These are phyloP conservation scores for Entomyzon cyanotis DNA, from an alignment of 2,113 vertebrate species.

Conservation along the genomic window DNA sequence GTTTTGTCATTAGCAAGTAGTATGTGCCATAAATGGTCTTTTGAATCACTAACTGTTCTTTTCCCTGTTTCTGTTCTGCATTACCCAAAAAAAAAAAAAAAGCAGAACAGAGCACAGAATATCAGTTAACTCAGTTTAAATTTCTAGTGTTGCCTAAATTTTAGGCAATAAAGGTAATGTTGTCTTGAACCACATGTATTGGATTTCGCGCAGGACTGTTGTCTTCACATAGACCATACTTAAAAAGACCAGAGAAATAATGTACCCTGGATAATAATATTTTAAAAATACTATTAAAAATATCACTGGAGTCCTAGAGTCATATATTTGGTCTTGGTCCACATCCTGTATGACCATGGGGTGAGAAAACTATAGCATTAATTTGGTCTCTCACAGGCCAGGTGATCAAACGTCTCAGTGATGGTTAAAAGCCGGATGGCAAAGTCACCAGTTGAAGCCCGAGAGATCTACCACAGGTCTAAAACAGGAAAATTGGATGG, in stretches of 20 bases:
- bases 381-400: background rate
- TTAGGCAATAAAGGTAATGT: background rate
- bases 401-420: background rate
- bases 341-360: background rate
- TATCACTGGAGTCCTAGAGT: background rate
- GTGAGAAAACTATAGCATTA: fast-evolving
- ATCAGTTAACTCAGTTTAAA: background rate
- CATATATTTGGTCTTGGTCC: background rate
- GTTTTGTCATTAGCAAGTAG: background rate
- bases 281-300: background rate
- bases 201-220: background rate
- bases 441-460: background rate
- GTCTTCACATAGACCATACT: background rate
- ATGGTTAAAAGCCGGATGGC: background rate
- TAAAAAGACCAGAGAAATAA: background rate
- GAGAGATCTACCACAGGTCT: background rate
- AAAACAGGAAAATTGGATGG: background rate
- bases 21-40: background rate
- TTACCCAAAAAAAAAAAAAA: background rate
- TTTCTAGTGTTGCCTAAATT: background rate
- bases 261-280: background rate
- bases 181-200: background rate
- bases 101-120: background rate
- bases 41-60: background rate
- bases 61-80: background rate